A percentile compares a stretch with the other conserved stretches of the same genome.
phyloP scores from a whole-genome alignment of 2,113 vertebrate species.

The Daboia siamensis region DNA sequence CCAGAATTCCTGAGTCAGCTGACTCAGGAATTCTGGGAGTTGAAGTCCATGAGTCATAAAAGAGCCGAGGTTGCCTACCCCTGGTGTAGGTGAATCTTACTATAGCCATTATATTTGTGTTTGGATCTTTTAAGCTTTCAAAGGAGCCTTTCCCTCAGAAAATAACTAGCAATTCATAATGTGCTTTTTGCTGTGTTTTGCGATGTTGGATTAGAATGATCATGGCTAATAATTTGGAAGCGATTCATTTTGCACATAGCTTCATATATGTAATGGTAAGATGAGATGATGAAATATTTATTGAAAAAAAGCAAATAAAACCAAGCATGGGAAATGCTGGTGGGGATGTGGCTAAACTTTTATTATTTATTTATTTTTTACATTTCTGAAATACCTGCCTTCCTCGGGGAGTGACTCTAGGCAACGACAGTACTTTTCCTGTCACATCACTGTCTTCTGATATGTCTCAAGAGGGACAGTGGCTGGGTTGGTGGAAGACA shows the following conservation, averaged over 20 bases:
- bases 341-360: neutral
- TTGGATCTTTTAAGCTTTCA: neutral
- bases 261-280: neutral
- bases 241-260: neutral
- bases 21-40: no score
- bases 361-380: neutral
- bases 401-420: neutral
- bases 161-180: neutral
- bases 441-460: neutral
- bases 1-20: no score
- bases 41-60: no score
- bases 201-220: neutral
- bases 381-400: neutral
- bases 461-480: neutral
- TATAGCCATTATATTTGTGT: neutral
- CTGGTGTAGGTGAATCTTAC: neutral
- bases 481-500: neutral
- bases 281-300: neutral
- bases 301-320: neutral
- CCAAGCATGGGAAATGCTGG: neutral
- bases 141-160: neutral
- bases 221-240: neutral
- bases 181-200: neutral
- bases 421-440: neutral
- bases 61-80: no score